These are phyloP conservation scores for Agrilus mali DNA, from an alignment of 2,888 invertebrate species.

Conservation along the genomic window DNA sequence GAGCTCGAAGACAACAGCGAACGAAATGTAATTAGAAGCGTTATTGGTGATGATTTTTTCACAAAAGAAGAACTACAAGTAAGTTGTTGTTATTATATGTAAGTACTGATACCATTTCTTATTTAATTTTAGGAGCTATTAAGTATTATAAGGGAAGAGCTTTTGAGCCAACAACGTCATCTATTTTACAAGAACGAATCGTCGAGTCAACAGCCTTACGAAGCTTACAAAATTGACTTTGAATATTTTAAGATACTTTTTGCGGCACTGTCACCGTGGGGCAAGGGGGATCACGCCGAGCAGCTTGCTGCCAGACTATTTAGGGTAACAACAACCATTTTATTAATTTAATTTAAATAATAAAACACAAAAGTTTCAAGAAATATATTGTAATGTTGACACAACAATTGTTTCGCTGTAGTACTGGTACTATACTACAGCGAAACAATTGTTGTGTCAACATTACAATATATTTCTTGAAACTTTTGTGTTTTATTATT, in stretches of 20 bases:
- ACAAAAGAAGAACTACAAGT: constrained; percentile 47
- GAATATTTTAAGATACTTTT: constrained; percentile 82
- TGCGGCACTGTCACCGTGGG: constrained; percentile 84
- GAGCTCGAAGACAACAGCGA: constrained; percentile 83
- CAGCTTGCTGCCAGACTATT: constrained; percentile 79
- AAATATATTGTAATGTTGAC: no score
- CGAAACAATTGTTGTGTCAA: no score
- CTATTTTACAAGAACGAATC: constrained; percentile 54
- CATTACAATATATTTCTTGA: no score
- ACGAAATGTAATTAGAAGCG: constrained; percentile 77
- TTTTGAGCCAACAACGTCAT: constrained; percentile 54
- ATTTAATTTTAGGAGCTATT: constrained; percentile 22
- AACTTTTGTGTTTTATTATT: no score
- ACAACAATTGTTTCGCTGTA: no score
- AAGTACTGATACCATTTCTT: constrained; percentile 12
- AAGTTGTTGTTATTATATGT: constrained; percentile 25
- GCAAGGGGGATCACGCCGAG: constrained; percentile 66
- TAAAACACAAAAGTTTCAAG: no score
- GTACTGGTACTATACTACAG: no score
- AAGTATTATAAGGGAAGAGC: constrained; percentile 55
- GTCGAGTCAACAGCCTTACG: constrained; percentile 63
- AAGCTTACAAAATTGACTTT: constrained; percentile 78
- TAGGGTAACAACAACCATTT: constrained; percentile 45
- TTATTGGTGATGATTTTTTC: constrained; percentile 57
- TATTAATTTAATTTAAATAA: no score